Evolutionary conservation across 2,113 vertebrate genomes (phyloP), one percentile per base, ranked within the genome.

Genomic region (Cebus imitator): DNA sequence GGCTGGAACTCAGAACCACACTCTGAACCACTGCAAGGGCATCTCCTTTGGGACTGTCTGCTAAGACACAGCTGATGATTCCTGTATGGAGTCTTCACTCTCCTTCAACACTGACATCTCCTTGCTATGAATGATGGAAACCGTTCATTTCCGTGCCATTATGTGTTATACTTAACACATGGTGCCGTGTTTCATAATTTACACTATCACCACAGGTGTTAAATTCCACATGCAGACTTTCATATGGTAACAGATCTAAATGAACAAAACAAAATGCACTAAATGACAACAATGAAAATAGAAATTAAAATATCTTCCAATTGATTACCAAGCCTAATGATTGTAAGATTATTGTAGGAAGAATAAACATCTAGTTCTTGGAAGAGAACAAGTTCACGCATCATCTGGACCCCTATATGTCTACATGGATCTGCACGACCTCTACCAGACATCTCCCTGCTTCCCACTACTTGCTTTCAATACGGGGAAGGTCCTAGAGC

Each of bases 11-110:
- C 5, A 20, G 27, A 27, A 64, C 30, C 43, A 61, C 5, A 52
- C 27, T 20, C n/a, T 14, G 87, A 48, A 35, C 6, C 9, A 0
- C 1, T 0, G 6, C 32, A 66, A 37, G 0, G 23, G 9, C 0
- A 13, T 25, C 52, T 84, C 58, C 61, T 48, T 40, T 43, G 21
- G 8, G 45, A 32, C 17, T 27, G 23, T 25, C n/a, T 14, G 40
- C 17, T n/a, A 40, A 75, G 48, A 90, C 37, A 13, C 43, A 43
- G 48, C 21, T 6, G 45, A 14, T 27, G 27, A 3, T 7, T 23
- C 45, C 40, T 18, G 1, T 5, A 6, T 0, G 18, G 58, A 66
- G 21, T 7, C 58, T 43, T 66, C 21, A 27, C 27, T 50, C 50
- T 48, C 48, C 37, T 72, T 78, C 21, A 30, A 57, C 40, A 78